Evolutionary conservation across 1,140 invertebrate genomes (phyloP).

Genomic region (Ceratina australensis): DNA sequence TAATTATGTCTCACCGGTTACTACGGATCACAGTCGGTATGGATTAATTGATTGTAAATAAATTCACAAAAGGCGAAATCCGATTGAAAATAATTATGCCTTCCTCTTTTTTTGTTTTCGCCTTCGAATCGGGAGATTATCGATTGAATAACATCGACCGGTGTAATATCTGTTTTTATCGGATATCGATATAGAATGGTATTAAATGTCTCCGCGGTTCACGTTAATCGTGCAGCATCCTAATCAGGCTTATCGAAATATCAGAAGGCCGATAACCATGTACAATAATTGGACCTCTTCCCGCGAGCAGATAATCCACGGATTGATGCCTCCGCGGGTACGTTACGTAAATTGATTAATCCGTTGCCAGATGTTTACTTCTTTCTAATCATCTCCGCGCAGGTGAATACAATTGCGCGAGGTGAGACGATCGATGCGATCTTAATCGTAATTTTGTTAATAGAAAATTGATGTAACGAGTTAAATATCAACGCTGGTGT

Average conservation of each 20-base stretch:
- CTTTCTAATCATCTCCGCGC: not conserved
- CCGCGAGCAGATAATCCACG: slow-evolving; percentile 66
- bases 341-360: slow-evolving; percentile 38
- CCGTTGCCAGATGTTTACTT: slow-evolving; percentile 1
- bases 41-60: not conserved
- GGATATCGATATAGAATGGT: slow-evolving; percentile 36
- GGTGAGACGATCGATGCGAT: not conserved
- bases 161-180: slow-evolving; percentile 50
- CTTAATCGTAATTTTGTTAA: no score
- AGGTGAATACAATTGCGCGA: no score
- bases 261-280: slow-evolving; percentile 61
- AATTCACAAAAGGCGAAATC: not conserved
- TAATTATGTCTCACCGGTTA: no score
- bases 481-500: slow-evolving; percentile 15
- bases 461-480: not conserved
- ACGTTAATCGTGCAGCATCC: slow-evolving; percentile 59
- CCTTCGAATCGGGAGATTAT: not conserved
- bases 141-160: slow-evolving; percentile 17
- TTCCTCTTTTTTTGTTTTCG: not conserved
- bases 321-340: slow-evolving; percentile 64
- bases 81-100: not conserved
- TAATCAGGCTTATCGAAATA: slow-evolving; percentile 66
- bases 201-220: slow-evolving; percentile 52
- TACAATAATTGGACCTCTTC: slow-evolving; percentile 64
- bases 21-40: no score